Evolutionary conservation across 2,113 vertebrate species (phyloP), one percentile per base, ranked within the genome.

Genomic region (Phaetusa simplex): DNA sequence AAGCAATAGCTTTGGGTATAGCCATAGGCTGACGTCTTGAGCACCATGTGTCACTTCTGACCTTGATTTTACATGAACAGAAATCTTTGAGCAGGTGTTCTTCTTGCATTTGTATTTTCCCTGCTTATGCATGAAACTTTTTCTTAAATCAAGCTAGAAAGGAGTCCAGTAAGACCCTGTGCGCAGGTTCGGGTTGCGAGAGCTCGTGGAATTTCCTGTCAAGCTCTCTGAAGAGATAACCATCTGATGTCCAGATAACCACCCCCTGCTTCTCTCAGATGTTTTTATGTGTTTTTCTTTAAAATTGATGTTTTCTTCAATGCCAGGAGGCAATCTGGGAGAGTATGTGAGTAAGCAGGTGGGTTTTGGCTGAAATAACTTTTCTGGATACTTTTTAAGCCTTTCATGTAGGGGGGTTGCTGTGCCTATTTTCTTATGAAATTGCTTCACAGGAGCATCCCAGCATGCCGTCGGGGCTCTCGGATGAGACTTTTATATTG

Each of bases 141-240:
- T 83, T 43, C 45, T 90, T 72, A 65, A 76, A 69, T 67, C 17
- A 70, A 77, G 30, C 19, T 90, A 64, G 79, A 66, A 71, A 43
- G 24, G n/a, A 81, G 64, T 53, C 58, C 45, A 66, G 22, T 64
- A 91, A 88, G 49, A 38, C 34, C 9, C 12, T 34, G 30, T 6
- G 3, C 4, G 2, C 26, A 66, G 59, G 76, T 94, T 86, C 17
- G 11, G 38, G 59, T 77, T 24, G 45, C 3, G 14, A 56, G 59
- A 90, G 50, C 76, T 92, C 6, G 4, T 90, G 90, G 92, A 97
- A 97, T 97, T 96, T 97, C 92, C 92, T 95, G 90, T 56, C 1
- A 2, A 73, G 53, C 0, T 0, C 47, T 93, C 36, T 59, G 82
- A 90, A 92, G 43, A 92, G 82, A 92, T 72, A 95, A 88, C 88